A percentile compares a stretch with the other conserved stretches of the same genome.
Evolutionary conservation across 1,140 invertebrate species (phyloP).

Genomic region (Tetragonula clypearis): DNA sequence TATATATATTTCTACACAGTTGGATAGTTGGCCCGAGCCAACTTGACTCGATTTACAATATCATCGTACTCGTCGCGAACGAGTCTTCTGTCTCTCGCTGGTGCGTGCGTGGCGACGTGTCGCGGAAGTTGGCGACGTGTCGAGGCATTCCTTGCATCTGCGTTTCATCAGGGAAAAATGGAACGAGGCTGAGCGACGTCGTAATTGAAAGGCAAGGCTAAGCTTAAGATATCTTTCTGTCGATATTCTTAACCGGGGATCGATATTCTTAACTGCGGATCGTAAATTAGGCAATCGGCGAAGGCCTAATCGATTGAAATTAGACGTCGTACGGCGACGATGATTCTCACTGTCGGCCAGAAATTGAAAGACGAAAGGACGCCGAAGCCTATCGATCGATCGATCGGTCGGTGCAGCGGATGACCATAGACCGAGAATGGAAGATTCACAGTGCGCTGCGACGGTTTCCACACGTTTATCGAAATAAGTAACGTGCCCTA

Average conservation of each 20-base stretch:
- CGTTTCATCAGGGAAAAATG: background rate
- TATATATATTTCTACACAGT: background rate
- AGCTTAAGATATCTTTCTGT: too few relatives aligned
- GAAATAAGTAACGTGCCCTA: constrained; percentile 35
- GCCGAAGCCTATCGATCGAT: constrained; percentile 23
- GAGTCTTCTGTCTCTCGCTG: background rate
- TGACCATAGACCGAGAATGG: background rate
- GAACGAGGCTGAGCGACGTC: too few relatives aligned
- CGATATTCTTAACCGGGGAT: too few relatives aligned
- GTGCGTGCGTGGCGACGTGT: constrained; percentile 17
- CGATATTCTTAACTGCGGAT: too few relatives aligned
- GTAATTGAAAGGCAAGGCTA: too few relatives aligned
- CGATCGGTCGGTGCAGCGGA: background rate
- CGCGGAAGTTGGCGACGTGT: constrained; percentile 1
- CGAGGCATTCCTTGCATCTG: background rate
- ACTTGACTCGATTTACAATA: constrained; percentile 31
- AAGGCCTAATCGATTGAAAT: background rate
- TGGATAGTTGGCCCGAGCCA: background rate
- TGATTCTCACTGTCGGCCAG: background rate
- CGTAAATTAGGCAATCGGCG: background rate
- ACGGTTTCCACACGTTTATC: constrained; percentile 1
- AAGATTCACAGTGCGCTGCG: background rate
- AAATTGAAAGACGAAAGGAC: constrained; percentile 10
- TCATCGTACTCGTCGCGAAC: constrained; percentile 31
- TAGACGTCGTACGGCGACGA: background rate